Evolutionary conservation across 1,140 invertebrate genomes (phyloP).

Genomic region (Drosophila lacteicornis): DNA sequence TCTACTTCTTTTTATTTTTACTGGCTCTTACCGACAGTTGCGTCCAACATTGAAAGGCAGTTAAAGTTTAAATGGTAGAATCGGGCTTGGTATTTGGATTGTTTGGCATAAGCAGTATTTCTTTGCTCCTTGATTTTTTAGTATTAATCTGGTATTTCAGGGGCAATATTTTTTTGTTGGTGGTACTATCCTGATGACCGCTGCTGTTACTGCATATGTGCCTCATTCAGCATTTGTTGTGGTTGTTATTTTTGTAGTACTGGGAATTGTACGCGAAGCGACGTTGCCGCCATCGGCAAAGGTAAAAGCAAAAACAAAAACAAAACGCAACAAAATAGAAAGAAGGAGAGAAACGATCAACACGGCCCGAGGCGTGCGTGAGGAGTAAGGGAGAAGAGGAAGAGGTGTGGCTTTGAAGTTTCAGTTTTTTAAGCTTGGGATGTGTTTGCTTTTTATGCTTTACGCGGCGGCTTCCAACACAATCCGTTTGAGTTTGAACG

Average conservation of each 20-base stretch:
- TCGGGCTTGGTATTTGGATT: too few species aligned
- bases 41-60: background rate
- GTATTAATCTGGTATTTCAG: background rate
- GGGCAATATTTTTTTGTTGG: background rate
- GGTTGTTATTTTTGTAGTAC: conserved; percentile 31
- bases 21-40: conserved; percentile 3
- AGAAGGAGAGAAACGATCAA: conserved; percentile 17
- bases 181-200: background rate
- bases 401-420: conserved; percentile 40
- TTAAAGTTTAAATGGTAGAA: background rate
- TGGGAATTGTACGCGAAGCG: conserved; percentile 75
- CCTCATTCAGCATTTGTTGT: conserved; percentile 66
- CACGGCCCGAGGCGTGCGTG: conserved; percentile 1
- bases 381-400: conserved; percentile 3
- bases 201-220: conserved; percentile 31
- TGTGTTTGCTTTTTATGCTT: conserved; percentile 42
- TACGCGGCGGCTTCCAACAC: conserved; percentile 52
- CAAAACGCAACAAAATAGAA: conserved; percentile 27
- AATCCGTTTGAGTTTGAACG: conserved; percentile 68
- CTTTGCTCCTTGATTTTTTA: background rate
- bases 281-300: conserved; percentile 76
- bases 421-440: conserved; percentile 23
- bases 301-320: conserved; percentile 53
- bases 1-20: conserved; percentile 12
- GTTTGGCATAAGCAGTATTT: background rate